Base-by-base conservation (phyloP, 2,113 vertebrate species). In the Pteronura brasiliensis region DNA sequence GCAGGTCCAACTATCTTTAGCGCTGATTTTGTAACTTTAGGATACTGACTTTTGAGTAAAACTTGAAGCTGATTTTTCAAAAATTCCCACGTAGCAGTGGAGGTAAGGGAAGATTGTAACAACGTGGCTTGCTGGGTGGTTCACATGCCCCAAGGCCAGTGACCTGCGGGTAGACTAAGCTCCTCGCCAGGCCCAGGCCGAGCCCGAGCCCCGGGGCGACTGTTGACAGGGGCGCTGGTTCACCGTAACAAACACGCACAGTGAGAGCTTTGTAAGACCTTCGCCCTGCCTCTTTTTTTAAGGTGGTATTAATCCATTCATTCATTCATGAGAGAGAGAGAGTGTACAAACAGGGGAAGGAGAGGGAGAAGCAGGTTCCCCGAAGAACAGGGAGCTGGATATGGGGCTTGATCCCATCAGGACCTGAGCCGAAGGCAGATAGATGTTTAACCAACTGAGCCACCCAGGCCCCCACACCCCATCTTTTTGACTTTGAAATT, bases 81-180 rank as follows among this genome's bases (percentile, higher is more conserved):
- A 98, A 94, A 95, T 96, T 88, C 87, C 71, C 85, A 93, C 96
- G 81, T 80, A 90, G 36, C 15, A 4, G 12, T 49, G 79, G n/a
- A 44, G 18, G 83, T 61, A 17, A 72, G 49, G 71, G 92, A 91
- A 91, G 42, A 55, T 25, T 15, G 10, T 63, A 83, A 88, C 49
- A 49, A 82, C 59, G 27, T 36, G 47, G n/a, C 4, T 18, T n/a
- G 27, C 79, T 47, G 86, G 95, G 55, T 97, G 93, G 92, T 96
- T 88, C 47, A 72, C 17, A 17, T 94, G 61, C 83, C 61, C 96
- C 87, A 39, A 63, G 21, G 20, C 10, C 92, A 74, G 84, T 27
- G 42, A 63, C 20, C 71, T 97, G n/a, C 31, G 12, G 9, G 23
- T 15, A n/a, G 42, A 15, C 42, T 25, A 34, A 82, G 31, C 18